Percentiles rank a stretch among this genome's conserved stretches.
These are phyloP conservation scores for Campodea augens DNA, from an alignment of 1,140 invertebrate species.

Conservation along the genomic window DNA sequence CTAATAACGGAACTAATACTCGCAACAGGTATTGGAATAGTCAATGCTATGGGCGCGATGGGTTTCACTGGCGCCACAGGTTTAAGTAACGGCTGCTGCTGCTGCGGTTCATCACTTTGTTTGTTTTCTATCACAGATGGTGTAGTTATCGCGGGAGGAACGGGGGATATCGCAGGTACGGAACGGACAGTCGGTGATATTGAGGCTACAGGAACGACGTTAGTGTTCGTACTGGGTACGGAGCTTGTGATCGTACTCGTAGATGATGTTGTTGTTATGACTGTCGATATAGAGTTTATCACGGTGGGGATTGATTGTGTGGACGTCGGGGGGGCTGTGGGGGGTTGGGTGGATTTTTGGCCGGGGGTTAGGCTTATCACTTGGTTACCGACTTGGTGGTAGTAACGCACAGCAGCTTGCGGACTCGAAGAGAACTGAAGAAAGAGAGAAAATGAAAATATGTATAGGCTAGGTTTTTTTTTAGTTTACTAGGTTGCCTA, in stretches of 20 bases:
- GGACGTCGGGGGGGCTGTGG: conserved; percentile 9
- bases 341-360: background rate
- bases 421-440: conserved; percentile 1
- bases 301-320: background rate
- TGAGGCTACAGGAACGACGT: background rate
- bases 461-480: conserved; percentile 4
- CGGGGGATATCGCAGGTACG: background rate
- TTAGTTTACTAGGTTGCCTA: too few relatives aligned
- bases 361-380: conserved; percentile 10
- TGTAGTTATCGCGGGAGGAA: conserved; percentile 4
- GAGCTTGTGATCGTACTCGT: background rate
- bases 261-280: background rate
- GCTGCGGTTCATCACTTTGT: too few relatives aligned
- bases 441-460: background rate
- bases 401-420: conserved; percentile 9
- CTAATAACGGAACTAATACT: too few relatives aligned
- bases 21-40: too few relatives aligned
- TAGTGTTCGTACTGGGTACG: background rate
- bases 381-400: conserved; percentile 15
- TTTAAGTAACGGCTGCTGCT: too few relatives aligned
- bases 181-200: background rate
- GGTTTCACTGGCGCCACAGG: too few relatives aligned
- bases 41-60: too few relatives aligned
- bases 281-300: background rate
- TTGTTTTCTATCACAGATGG: conserved; percentile 9